Base-by-base conservation (phyloP, 2,888 invertebrate species). In the Heteromyza rotundicornis region DNA sequence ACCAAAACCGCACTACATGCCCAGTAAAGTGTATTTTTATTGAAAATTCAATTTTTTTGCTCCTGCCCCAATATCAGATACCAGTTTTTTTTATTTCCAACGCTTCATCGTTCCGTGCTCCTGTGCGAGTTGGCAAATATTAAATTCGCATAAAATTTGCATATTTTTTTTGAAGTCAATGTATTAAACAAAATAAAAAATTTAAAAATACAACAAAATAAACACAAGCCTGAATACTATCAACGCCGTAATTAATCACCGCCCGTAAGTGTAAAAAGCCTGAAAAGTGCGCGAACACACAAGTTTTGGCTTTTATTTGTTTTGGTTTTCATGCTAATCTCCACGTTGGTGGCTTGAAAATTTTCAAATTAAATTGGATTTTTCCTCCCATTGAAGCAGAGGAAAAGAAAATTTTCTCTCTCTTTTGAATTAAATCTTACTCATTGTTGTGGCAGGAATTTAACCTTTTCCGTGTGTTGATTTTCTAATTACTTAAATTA, bases 81-180 rank as follows among this genome's bases (percentile, higher is more conserved):
- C 40, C 40, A 40, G 40, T 40, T 40, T 40, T n/a, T 40, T 5
- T 27, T 27, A 27, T 7, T 10, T 27, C 10, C 10, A 27, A 27
- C 27, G 27, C 27, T 27, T 27, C 10, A n/a, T n/a, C n/a, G n/a
- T n/a, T n/a, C n/a, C n/a, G n/a, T n/a, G n/a, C n/a, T n/a, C n/a
- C n/a, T n/a, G n/a, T n/a, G n/a, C n/a, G n/a, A n/a, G n/a, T n/a
- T n/a, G n/a, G n/a, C 14, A 7, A n/a, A n/a, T 40, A 40, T 40
- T 40, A 40, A 40, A 40, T n/a, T 40, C 40, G 40, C 40, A 40
- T 40, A 40, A 40, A 40, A 40, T 40, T 40, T 40, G 40, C 40
- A 40, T 40, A 40, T 40, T 40, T 40, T 14, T 27, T n/a, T n/a
- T n/a, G n/a, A n/a, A n/a, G n/a, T n/a, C n/a, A 27, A 40, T n/a